Conservation (phyloP, 1,140 invertebrate species). For the Diabrotica virgifera region DNA sequence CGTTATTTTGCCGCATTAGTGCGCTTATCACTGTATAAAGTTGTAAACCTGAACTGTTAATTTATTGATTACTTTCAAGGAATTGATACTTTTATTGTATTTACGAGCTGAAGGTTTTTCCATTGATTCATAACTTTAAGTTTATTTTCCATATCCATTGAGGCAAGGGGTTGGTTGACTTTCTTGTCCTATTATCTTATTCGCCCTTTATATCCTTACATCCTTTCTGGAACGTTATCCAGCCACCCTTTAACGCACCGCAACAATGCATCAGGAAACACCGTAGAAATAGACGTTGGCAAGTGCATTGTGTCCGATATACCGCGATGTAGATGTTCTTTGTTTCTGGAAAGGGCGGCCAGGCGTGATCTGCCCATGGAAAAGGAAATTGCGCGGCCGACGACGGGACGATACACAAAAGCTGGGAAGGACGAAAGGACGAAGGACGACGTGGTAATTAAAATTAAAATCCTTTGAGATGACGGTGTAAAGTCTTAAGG, state of each 20-base stretch:
- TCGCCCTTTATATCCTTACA: slow-evolving; percentile 2
- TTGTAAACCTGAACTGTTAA: too few species aligned
- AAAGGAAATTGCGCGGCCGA: not conserved
- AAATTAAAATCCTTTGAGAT: slow-evolving; percentile 3
- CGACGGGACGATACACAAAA: slow-evolving; percentile 1
- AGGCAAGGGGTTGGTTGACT: slow-evolving; percentile 1
- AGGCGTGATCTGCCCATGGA: slow-evolving; percentile 1
- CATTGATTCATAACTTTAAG: not conserved
- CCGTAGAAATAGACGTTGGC: slow-evolving; percentile 32
- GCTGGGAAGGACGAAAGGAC: not conserved
- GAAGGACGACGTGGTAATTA: not conserved
- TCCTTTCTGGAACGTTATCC: slow-evolving; percentile 1
- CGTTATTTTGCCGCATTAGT: too few species aligned
- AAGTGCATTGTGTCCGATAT: slow-evolving; percentile 49
- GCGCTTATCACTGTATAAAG: too few species aligned
- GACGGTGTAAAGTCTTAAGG: not conserved
- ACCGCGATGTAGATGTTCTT: slow-evolving; percentile 32
- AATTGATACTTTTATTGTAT: too few species aligned
- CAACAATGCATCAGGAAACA: slow-evolving; percentile 48
- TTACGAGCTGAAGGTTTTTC: too few species aligned
- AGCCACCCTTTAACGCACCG: slow-evolving; percentile 49
- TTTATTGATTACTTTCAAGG: too few species aligned
- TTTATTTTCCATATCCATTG: not conserved
- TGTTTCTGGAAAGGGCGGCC: slow-evolving; percentile 36
- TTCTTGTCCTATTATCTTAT: not conserved